Percentiles rank a stretch among this genome's conserved stretches.
These are phyloP conservation scores for Nesoenas mayeri DNA, from an alignment of 2,113 vertebrate species.

Conservation along the genomic window DNA sequence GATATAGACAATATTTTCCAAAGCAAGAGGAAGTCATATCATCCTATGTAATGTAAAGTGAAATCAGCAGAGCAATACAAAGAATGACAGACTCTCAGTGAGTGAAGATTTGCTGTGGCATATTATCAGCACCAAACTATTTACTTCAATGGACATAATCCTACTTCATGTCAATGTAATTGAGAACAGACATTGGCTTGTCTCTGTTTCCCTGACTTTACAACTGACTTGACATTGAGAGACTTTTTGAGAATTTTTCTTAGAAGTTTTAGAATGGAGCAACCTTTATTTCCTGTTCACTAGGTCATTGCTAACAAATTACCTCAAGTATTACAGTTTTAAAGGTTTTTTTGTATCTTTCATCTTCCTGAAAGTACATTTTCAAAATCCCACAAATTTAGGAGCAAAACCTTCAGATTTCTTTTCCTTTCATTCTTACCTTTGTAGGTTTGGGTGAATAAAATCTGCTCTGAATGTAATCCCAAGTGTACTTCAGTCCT, in stretches of 20 bases:
- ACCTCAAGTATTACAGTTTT: neutral
- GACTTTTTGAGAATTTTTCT: neutral
- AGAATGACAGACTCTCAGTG: accelerated
- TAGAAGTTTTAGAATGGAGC: neutral
- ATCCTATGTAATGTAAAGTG: neutral
- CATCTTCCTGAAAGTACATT: neutral
- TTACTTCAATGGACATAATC: neutral
- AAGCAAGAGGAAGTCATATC: neutral
- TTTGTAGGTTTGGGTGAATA: neutral
- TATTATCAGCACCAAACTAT: neutral
- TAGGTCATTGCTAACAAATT: neutral
- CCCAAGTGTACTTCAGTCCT: neutral
- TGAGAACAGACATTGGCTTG: neutral
- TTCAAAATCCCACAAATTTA: neutral
- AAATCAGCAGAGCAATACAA: neutral
- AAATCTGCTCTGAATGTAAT: neutral
- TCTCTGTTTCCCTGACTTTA: neutral
- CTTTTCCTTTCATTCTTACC: neutral
- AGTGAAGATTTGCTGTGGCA: neutral
- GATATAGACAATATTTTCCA: neutral
- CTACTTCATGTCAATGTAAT: accelerated
- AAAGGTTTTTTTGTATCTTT: neutral
- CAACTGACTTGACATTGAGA: neutral
- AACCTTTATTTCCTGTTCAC: neutral
- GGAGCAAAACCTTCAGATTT: neutral